Base-by-base conservation (phyloP, 2,113 vertebrate species). In the Periophthalmus modestus region DNA sequence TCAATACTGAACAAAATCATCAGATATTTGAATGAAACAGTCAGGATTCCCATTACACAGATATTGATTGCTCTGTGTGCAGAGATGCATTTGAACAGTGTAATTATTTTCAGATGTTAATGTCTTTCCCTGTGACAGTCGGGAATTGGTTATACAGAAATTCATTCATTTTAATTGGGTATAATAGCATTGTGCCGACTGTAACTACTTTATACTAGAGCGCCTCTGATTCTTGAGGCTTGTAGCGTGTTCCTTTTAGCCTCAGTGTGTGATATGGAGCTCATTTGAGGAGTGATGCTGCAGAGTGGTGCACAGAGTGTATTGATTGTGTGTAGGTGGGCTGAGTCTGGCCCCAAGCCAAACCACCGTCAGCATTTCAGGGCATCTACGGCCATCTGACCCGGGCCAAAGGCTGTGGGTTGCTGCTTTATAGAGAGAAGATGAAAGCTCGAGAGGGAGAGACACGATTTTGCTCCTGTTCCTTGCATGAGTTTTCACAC, bases 321-420 rank as follows among this genome's bases (percentile, higher is more conserved):
- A 89, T 89, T 58, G 84, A 88, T 89, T 67, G 82, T 67, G 83
- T 67, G 84, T 68, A 58, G 82, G 82, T 73, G 75, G 75, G 55
- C 61, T 61, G 69, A 74, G 69, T 80, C 68, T 73, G 83, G 76
- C 69, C 71, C 57, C 12, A 11, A 65, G 83, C 80, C 76, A 89
- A 43, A 19, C 5, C 52, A 71, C 72, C 81, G 83, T 86, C 83
- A 89, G 87, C 81, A 74, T 12, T 87, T 85, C 71, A 9, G 47
- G 19, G 66, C 52, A 68, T 77, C 39, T 68, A 75, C 68, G 24
- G 52, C 39, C 6, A 57, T 76, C 34, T 75, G 24, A 74, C 75
- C 71, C 77, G 33, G 54, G 73, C 65, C 70, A 18, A 47, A 58
- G 71, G 68, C 63, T 75, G 75, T 75, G 65, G 77, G 23, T 57